A percentile compares a stretch with the other conserved stretches of the same genome.
These are phyloP conservation scores for Polylopha cassiicola DNA, from an alignment of 2,888 invertebrate species.

Conservation along the genomic window DNA sequence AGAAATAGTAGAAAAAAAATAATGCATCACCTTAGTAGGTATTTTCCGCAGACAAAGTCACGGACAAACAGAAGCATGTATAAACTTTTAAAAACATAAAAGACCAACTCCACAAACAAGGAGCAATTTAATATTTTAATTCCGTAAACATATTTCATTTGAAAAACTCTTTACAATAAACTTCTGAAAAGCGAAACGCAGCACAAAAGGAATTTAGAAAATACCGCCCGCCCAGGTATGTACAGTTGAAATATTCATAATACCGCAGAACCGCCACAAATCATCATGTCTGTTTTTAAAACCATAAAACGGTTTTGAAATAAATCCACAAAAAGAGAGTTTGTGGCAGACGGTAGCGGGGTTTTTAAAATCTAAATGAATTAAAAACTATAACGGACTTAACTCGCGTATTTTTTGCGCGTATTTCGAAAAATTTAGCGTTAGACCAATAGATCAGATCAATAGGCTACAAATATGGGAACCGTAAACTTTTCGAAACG, in stretches of 20 bases:
- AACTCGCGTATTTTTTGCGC: too few relatives aligned
- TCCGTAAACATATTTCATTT: conserved; percentile 1
- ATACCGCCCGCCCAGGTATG: conserved; percentile 23
- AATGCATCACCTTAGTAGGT: too few relatives aligned
- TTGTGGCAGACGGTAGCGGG: conserved; percentile 2
- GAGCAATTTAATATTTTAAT: conserved; percentile 1
- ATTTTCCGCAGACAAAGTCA: too few relatives aligned
- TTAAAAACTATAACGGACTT: too few relatives aligned
- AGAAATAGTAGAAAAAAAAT: too few relatives aligned
- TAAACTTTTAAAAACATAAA: too few relatives aligned
- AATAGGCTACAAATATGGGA: too few relatives aligned
- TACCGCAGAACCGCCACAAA: conserved; percentile 45
- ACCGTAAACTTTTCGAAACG: too few relatives aligned
- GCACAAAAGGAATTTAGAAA: conserved; percentile 22
- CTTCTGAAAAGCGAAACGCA: conserved; percentile 25
- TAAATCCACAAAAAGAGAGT: conserved; percentile 33
- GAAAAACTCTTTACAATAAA: conserved; percentile 20
- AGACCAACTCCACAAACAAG: too few relatives aligned
- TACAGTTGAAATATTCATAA: conserved; percentile 48
- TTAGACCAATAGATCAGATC: too few relatives aligned
- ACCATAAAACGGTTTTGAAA: conserved; percentile 57
- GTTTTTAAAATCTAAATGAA: background rate
- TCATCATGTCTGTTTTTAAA: conserved; percentile 60
- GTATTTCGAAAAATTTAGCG: too few relatives aligned
- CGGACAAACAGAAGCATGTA: too few relatives aligned